These are phyloP conservation scores for Drosophila obscura DNA, from an alignment of 1,140 invertebrate genomes.

Conservation along the genomic window DNA sequence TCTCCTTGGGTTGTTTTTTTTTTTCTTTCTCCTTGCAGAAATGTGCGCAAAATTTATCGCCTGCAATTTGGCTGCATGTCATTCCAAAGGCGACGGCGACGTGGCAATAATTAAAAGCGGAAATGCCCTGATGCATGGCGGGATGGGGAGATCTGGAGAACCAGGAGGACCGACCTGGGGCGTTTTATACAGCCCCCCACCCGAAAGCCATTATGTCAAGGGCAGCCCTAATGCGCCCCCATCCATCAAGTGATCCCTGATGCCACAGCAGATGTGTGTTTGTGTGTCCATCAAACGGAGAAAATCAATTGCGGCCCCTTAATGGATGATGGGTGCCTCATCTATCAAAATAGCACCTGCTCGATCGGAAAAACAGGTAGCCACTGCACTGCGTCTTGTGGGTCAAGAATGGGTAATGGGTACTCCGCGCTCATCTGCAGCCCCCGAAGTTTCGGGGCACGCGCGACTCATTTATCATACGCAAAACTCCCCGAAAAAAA, in stretches of 20 bases:
- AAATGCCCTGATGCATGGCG: slow-evolving; percentile 64
- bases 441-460: slow-evolving; percentile 47
- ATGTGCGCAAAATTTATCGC: slow-evolving; percentile 76
- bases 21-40: slow-evolving; percentile 41
- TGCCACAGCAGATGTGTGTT: no score
- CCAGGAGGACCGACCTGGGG: background rate
- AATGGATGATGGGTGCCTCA: slow-evolving; percentile 73
- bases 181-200: slow-evolving; percentile 18
- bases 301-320: slow-evolving; percentile 60
- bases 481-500: slow-evolving; percentile 8
- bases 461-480: slow-evolving; percentile 70
- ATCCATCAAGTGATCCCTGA: slow-evolving; percentile 56
- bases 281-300: slow-evolving; percentile 17
- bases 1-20: slow-evolving; percentile 6
- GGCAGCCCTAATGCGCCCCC: slow-evolving; percentile 50
- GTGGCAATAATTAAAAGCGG: slow-evolving; percentile 81
- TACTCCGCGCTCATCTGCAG: background rate
- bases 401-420: background rate
- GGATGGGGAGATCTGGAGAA: slow-evolving; percentile 19
- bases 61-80: slow-evolving; percentile 81
- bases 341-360: slow-evolving; percentile 80
- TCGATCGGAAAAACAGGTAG: slow-evolving; percentile 73
- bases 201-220: slow-evolving; percentile 22
- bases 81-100: slow-evolving; percentile 59
- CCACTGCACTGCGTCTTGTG: slow-evolving; percentile 19